Percentiles rank a stretch among this genome's conserved stretches.
Conservation (phyloP, 2,113 vertebrate genomes). For the Tiliqua scincoides region DNA sequence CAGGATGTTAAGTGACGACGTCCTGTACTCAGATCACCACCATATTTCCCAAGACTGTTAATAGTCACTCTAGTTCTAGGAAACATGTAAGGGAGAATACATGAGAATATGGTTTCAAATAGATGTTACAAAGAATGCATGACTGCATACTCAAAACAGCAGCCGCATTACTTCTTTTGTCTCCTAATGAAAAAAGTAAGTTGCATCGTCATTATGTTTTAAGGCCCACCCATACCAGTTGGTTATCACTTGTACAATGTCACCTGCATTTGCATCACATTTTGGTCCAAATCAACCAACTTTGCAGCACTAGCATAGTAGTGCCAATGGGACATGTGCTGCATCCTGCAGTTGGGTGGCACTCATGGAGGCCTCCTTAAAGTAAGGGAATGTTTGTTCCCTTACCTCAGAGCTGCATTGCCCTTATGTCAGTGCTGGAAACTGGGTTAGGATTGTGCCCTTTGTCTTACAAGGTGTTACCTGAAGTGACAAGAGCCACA, state of each 20-base stretch:
- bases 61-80: neutral
- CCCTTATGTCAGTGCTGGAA: too few species aligned
- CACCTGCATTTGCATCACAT: neutral
- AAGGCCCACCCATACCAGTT: neutral
- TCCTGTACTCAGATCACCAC: neutral
- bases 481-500: too few species aligned
- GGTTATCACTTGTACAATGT: neutral
- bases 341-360: too few species aligned
- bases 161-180: neutral
- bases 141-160: neutral
- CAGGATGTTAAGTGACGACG: too few species aligned
- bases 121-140: neutral
- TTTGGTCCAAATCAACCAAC: too few species aligned
- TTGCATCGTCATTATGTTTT: neutral
- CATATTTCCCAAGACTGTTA: neutral
- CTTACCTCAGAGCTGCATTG: too few species aligned
- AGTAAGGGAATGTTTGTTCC: too few species aligned
- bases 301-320: too few species aligned
- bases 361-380: too few species aligned
- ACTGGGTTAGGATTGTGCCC: too few species aligned
- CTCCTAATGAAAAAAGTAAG: too few species aligned
- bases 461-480: neutral
- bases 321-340: too few species aligned
- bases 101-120: neutral
- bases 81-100: neutral